Conservation (phyloP, 2,888 invertebrate genomes). For the Ophion ellenae region DNA sequence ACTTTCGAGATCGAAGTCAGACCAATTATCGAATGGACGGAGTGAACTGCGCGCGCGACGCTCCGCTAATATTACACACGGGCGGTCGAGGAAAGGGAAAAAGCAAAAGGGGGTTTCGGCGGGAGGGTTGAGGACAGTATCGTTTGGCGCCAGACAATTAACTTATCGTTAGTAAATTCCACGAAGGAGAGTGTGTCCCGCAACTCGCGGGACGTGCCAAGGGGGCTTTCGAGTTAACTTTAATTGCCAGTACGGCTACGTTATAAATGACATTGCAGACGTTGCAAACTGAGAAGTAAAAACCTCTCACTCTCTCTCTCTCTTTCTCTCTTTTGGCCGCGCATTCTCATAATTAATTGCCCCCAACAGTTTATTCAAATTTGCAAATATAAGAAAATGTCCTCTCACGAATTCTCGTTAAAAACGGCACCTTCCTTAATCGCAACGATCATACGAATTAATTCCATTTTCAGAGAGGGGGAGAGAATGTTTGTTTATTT, state of each 20-base stretch:
- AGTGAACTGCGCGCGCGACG: constrained; percentile 23
- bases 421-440: background rate
- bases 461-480: background rate
- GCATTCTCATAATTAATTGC: constrained; percentile 45
- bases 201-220: constrained; percentile 59
- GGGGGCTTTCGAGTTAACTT: constrained; percentile 75
- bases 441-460: background rate
- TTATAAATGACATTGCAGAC: constrained; percentile 78
- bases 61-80: constrained; percentile 25
- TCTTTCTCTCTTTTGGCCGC: constrained; percentile 27
- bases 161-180: constrained; percentile 77
- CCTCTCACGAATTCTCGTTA: background rate
- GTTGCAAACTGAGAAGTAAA: constrained; percentile 65
- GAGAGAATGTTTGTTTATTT: too few relatives aligned
- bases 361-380: constrained; percentile 40
- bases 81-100: constrained; percentile 16
- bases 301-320: constrained; percentile 41
- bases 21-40: constrained; percentile 61
- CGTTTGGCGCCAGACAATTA: constrained; percentile 80
- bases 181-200: constrained; percentile 71
- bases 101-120: background rate
- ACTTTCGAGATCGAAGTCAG: constrained; percentile 52
- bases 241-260: constrained; percentile 77
- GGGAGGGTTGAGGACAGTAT: constrained; percentile 50
- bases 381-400: constrained; percentile 2